Evolutionary conservation across 1,140 invertebrate species (phyloP), one percentile per base, ranked within the genome.

Genomic region (Drosophila murphyi): DNA sequence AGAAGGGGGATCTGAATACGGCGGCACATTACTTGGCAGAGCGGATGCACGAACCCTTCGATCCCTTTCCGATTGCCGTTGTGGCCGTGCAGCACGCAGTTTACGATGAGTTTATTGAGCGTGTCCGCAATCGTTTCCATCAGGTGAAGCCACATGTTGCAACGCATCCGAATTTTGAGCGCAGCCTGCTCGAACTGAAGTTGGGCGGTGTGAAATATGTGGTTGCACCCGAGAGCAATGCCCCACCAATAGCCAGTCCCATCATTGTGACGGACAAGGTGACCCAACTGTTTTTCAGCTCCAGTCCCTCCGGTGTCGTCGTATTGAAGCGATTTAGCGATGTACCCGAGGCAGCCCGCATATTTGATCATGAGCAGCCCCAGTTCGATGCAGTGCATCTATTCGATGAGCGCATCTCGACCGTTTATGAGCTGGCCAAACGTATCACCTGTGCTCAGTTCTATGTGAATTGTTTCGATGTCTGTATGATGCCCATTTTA

Each of bases 31-130:
- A 48, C 8, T 3, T 88, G 55, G 83, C 85, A 0, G 73, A 88
- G 28, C 8, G 62, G 0, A 88, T 88, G 83, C 85, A 88, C 0
- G 80, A 88, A 6, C 83, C 83, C 5, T 88, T 88, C n/a, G 45
- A 54, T 8, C 65, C 63, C 0, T 69, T 78, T 28, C 80, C 83
- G 0, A 56, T 89, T 34, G 80, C 80, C 56, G 41, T 57, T 5
- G 83, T 88, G 52, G 77, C 70, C 0, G 83, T 88, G 3, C 67
- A 88, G 0, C 5, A 67, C 0, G 72, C 83, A 32, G 64, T 88
- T 7, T 29, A 31, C 3, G 76, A 88, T 12, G 77, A 89, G 0
- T 88, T 88, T 29, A 72, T 88, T 5, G 80, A 41, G 35, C 55
- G 62, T 8, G 1, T 88, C 3, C 50, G 73, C 0, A 71, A 37